Evolutionary conservation across 2,113 vertebrate species (phyloP), one percentile per base, ranked within the genome.

Genomic region (Leptosomus discolor): DNA sequence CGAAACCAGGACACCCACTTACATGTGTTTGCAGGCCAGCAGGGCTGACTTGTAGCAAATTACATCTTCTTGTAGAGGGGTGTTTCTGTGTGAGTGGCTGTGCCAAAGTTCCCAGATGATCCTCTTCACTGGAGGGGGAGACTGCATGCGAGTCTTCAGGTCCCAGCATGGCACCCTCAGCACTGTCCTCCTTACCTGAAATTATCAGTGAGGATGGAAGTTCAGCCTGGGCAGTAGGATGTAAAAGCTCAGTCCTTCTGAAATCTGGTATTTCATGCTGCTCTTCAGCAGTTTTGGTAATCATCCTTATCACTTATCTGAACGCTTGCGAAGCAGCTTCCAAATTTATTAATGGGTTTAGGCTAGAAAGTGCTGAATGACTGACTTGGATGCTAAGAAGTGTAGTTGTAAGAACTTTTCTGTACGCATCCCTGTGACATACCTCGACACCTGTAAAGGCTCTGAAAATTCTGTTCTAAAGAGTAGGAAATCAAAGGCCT

Each of bases 381-480:
- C 26, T 64, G 34, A 21, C 46, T 26, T 21, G 48, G 54, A 48
- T 18, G 17, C 13, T 24, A 37, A 48, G 39, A 29, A n/a, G 45
- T 34, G 50, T 13, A 36, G 12, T 22, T 41, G 5, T 4, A 37
- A 24, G 69, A 54, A 21, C 30, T 77, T 77, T 80, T 32, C 53
- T 36, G 16, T 23, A 1, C 29, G 29, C 15, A 16, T 5, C 46
- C 60, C 26, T n/a, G 12, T 34, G 48, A 30, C 15, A 17, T 24
- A 23, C 18, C 36, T 37, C 10, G 10, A 56, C 8, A 10, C 0
- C 2, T 9, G 46, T n/a, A 27, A 53, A 69, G 20, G 23, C 5
- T 12, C n/a, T 69, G 0, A 2, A 32, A 23, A 37, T 32, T 11
- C 67, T 53, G 5, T 18, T 57, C 8, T 9, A 2, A n/a, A 29